phyloP scores from a whole-genome alignment of 2,113 vertebrate genomes.

The Pseudorectes ferrugineus region DNA sequence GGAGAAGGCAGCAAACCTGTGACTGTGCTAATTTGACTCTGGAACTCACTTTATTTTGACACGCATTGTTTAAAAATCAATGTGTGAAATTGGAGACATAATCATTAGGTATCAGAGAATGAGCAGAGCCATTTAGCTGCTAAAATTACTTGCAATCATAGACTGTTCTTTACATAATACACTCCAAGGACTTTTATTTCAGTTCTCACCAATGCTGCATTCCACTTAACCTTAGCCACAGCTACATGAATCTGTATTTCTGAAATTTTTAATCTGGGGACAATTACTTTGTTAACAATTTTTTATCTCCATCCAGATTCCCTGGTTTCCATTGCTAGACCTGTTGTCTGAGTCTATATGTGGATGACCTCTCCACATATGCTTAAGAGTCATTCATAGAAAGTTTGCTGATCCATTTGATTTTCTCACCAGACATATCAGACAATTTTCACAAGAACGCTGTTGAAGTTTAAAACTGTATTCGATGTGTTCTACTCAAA shows the following conservation, averaged over 20 bases:
- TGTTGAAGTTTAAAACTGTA: neutral
- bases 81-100: constrained; percentile 8
- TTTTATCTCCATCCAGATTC: neutral
- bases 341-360: neutral
- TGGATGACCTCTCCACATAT: neutral
- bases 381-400: neutral
- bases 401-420: neutral
- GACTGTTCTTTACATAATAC: neutral
- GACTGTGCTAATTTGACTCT: neutral
- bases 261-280: neutral
- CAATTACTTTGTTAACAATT: neutral
- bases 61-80: constrained; percentile 8
- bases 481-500: neutral
- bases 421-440: neutral
- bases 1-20: neutral
- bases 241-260: neutral
- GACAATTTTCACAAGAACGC: neutral
- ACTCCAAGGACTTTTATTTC: constrained; percentile 1
- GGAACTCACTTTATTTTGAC: neutral
- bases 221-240: neutral
- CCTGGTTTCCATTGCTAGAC: neutral
- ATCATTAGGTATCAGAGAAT: neutral
- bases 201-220: neutral
- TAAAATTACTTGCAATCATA: constrained; percentile 9
- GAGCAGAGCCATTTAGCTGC: constrained; percentile 1